phyloP scores from a whole-genome alignment of 2,113 vertebrate genomes.

The Ochotona curzoniae region DNA sequence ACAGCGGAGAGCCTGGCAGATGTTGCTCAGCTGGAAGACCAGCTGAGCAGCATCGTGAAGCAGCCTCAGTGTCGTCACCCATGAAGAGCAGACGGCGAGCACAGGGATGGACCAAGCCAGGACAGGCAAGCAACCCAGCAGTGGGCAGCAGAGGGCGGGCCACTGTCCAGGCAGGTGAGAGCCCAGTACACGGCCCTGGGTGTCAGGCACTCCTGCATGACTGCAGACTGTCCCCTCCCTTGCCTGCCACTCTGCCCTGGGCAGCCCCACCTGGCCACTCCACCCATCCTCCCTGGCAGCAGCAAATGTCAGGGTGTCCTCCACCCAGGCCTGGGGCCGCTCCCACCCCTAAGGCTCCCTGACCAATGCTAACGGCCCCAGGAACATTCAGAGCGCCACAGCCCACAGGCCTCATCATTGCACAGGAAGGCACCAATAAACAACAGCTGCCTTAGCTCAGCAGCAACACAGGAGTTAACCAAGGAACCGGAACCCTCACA shows the following conservation, averaged over 20 bases:
- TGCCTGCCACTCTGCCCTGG: not conserved
- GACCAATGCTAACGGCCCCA: slow-evolving; percentile 82
- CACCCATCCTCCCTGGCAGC: not conserved
- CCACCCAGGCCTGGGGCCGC: not conserved
- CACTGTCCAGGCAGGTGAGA: not conserved
- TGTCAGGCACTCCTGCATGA: not conserved
- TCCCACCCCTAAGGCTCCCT: not conserved
- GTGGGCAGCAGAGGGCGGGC: not conserved
- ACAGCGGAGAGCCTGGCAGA: not conserved
- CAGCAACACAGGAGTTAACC: slow-evolving; percentile 50
- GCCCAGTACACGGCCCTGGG: not conserved
- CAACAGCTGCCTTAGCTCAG: not conserved
- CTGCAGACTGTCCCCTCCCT: not conserved
- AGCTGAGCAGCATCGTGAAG: no score
- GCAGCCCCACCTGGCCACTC: not conserved
- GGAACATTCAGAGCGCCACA: not conserved
- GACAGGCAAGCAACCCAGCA: not conserved
- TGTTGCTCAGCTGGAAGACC: not conserved
- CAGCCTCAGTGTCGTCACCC: not conserved
- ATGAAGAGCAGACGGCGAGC: not conserved
- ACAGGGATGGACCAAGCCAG: not conserved
- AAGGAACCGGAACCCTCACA: slow-evolving; percentile 50
- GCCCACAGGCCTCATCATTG: not conserved
- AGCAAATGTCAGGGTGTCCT: not conserved
- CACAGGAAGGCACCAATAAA: slow-evolving; percentile 28